Base-by-base conservation (phyloP, 2,113 vertebrate genomes). In the Smithornis capensis region DNA sequence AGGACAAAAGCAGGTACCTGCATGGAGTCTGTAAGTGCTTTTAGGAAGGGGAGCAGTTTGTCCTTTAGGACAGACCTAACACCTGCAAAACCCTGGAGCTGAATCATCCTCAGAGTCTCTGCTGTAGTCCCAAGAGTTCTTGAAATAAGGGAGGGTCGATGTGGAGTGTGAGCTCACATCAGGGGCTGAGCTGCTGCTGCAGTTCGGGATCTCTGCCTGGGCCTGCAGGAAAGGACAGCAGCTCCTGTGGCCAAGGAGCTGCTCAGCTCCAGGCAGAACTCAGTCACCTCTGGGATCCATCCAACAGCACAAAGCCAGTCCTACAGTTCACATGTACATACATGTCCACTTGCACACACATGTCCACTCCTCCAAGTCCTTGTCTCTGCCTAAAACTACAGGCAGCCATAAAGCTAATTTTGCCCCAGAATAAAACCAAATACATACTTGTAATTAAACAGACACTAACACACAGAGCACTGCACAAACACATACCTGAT, bases 1-100 rank as follows among this genome's bases (percentile, higher is more conserved):
- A 84, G 60, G 56, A 92, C 89, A 92, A 94, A 96, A 91, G 69
- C 64, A 91, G 86, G 64, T 92, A 96, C 83, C 89, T 95, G 83
- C 83, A 44, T 92, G 80, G 64, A 93, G 65, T 71, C 94, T 87
- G 29, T 63, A 74, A 94, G 21, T 75, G 83, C 80, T 87, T 87
- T 92, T 44, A 82, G 49, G 73, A 86, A 74, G 33, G 78, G 83
- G 69, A 60, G 27, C 40, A 71, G 78, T 89, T 87, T 94, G 31
- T 53, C 40, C 44, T 84, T 24, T n/a, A 68, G 57, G 83, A 50
- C 90, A 87, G 68, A 62, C 52, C 25, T 89, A 64, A 44, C 56
- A n/a, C n/a, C 29, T 37, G 19, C 23, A 14, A 73, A 85, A 67
- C 57, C 60, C 65, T 53, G 11, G 49, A 53, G 49, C 37, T 45